phyloP scores from a whole-genome alignment of 2,797 vertebrate species.

The Peromyscus attwateri region DNA sequence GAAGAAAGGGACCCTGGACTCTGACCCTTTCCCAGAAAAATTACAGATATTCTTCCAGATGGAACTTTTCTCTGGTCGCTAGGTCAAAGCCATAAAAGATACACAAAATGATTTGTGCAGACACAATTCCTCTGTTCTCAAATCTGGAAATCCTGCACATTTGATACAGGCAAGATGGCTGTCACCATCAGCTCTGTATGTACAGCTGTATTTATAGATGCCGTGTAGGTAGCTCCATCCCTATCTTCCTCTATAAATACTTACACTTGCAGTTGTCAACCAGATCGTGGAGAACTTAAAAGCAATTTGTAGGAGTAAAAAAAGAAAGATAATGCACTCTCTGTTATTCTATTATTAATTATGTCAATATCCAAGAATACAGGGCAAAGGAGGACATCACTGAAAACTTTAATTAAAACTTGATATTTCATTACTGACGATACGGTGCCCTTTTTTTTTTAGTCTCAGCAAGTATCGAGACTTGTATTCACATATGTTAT shows the following conservation, averaged over 20 bases:
- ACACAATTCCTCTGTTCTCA: background rate
- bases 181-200: background rate
- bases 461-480: background rate
- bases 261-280: slow-evolving; percentile 68
- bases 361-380: slow-evolving; percentile 77
- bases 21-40: background rate
- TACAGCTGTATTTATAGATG: slow-evolving; percentile 71
- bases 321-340: background rate
- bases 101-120: background rate
- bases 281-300: slow-evolving; percentile 67
- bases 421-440: slow-evolving; percentile 76
- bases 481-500: background rate
- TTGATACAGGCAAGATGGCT: slow-evolving; percentile 49
- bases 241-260: slow-evolving; percentile 75
- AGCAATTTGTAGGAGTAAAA: slow-evolving; percentile 58
- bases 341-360: slow-evolving; percentile 57
- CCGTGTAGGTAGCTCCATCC: slow-evolving; percentile 66
- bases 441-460: slow-evolving; percentile 57
- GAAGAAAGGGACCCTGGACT: background rate
- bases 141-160: background rate
- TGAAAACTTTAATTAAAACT: slow-evolving; percentile 83
- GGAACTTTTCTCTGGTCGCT: background rate
- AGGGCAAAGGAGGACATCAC: slow-evolving; percentile 66
- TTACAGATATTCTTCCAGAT: background rate
- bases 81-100: background rate